Evolutionary conservation across 2,113 vertebrate species (phyloP).

Genomic region (Blennius ocellaris): DNA sequence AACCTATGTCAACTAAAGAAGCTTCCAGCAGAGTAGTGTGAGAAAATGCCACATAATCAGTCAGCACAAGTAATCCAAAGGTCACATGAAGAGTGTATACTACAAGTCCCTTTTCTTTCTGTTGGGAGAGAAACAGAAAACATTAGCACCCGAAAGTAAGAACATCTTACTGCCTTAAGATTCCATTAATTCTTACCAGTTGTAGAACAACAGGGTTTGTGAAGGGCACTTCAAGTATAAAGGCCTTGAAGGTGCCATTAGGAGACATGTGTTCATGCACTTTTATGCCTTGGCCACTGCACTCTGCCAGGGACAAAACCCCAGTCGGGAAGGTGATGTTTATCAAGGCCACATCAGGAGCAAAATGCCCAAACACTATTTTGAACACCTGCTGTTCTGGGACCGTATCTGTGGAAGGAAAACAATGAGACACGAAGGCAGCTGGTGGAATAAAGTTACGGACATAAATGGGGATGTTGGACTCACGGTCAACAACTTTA

Average conservation of each 20-base stretch:
- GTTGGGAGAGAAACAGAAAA: neutral
- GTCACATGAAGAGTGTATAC: slow-evolving; percentile 62
- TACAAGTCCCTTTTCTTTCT: slow-evolving; percentile 21
- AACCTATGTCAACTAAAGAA: slow-evolving; percentile 51
- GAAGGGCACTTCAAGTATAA: slow-evolving; percentile 78
- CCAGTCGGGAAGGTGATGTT: slow-evolving; percentile 72
- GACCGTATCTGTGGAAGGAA: slow-evolving; percentile 64
- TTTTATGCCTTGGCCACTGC: slow-evolving; percentile 63
- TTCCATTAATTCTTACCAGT: slow-evolving; percentile 58
- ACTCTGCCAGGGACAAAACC: slow-evolving; percentile 66
- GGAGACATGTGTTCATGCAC: slow-evolving; percentile 58
- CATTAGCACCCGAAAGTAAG: neutral
- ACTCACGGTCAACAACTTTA: slow-evolving; percentile 75
- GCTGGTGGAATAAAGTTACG: too few relatives aligned
- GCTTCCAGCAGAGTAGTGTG: slow-evolving; percentile 51
- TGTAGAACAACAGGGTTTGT: slow-evolving; percentile 63
- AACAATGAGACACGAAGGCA: neutral
- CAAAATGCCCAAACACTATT: slow-evolving; percentile 78
- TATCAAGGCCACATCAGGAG: slow-evolving; percentile 80
- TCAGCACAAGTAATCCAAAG: slow-evolving; percentile 70
- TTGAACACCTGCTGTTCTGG: slow-evolving; percentile 71
- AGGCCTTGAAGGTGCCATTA: slow-evolving; percentile 76
- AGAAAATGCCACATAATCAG: slow-evolving; percentile 59
- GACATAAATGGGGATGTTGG: neutral
- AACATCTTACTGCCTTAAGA: neutral